phyloP scores from a whole-genome alignment of 2,113 vertebrate genomes.

The Lipophrys pholis region DNA sequence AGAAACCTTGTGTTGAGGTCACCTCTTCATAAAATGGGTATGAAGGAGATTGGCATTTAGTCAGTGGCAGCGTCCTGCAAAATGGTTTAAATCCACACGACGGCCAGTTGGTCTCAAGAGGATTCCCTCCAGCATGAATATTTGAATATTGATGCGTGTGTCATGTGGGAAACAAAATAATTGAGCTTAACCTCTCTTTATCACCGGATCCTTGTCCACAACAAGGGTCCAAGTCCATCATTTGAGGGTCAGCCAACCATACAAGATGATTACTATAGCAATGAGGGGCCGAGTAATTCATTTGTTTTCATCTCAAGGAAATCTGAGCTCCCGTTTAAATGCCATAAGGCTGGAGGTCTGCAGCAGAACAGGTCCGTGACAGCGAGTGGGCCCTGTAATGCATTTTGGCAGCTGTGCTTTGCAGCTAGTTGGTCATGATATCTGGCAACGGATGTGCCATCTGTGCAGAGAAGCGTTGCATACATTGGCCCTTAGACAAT shows the following conservation, averaged over 20 bases:
- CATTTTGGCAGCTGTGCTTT: conserved; percentile 60
- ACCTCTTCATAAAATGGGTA: conserved; percentile 37
- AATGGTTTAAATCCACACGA: conserved; percentile 73
- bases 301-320: conserved; percentile 45
- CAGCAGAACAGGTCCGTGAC: conserved; percentile 50
- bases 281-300: conserved; percentile 16
- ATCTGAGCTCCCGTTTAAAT: conserved; percentile 39
- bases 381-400: conserved; percentile 57
- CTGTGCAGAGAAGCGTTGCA: conserved; percentile 64
- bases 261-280: conserved; percentile 59
- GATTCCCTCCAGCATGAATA: conserved; percentile 66
- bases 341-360: conserved; percentile 38
- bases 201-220: conserved; percentile 49
- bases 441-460: conserved; percentile 57
- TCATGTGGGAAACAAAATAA: conserved; percentile 61
- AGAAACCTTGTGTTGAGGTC: conserved; percentile 51
- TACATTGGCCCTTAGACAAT: conserved; percentile 41
- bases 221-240: conserved; percentile 42
- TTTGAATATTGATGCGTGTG: conserved; percentile 75
- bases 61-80: conserved; percentile 59
- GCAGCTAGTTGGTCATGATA: conserved; percentile 63
- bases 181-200: conserved; percentile 55
- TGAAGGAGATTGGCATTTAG: conserved; percentile 49
- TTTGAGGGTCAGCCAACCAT: conserved; percentile 55
- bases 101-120: conserved; percentile 58